Evolutionary conservation across 2,888 invertebrate genomes (phyloP), one percentile per base, ranked within the genome.

Genomic region (Leucoptera coffeella): DNA sequence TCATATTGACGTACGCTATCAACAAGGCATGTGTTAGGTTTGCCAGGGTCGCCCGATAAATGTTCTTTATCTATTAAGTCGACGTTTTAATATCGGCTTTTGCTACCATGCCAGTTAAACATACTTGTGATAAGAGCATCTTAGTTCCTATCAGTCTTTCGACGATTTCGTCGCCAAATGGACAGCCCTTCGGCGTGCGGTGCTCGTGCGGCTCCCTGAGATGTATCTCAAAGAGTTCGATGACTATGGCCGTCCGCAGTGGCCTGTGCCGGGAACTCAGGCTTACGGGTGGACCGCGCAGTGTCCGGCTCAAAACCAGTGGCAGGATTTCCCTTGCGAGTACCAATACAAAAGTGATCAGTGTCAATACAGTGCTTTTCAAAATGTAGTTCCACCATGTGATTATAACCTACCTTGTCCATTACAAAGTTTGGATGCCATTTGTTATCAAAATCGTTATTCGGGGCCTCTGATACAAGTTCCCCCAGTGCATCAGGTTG

Each of bases 151-250:
- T 67, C 65, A 69, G 67, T 69, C 47, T 53, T 43, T 47, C 50
- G 57, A 44, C 42, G 60, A 62, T 61, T 55, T 53, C 44, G 52
- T 45, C 41, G 47, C 47, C 55, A 45, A 57, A 64, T 67, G 64
- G 67, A 62, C 67, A 59, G 48, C 38, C 43, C 32, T 33, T 29
- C 29, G 28, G 25, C 13, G 13, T n/a, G 32, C 24, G 25, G 30
- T 25, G 29, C 30, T 32, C 31, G 32, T 26, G 22, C 30, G 25
- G 42, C 50, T 41, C 30, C 38, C 29, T 40, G 38, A 35, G 49
- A 65, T 67, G 67, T 49, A 56, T 36, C 47, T 57, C 33, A 52
- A 52, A 33, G 38, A 40, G 14, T 27, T 23, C 27, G 38, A 38
- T 12, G 58, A 53, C 15, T 44, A 42, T 19, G 33, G 44, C 14